Conservation (phyloP, 1,140 invertebrate species). For the Melipona quadrifasciata region DNA sequence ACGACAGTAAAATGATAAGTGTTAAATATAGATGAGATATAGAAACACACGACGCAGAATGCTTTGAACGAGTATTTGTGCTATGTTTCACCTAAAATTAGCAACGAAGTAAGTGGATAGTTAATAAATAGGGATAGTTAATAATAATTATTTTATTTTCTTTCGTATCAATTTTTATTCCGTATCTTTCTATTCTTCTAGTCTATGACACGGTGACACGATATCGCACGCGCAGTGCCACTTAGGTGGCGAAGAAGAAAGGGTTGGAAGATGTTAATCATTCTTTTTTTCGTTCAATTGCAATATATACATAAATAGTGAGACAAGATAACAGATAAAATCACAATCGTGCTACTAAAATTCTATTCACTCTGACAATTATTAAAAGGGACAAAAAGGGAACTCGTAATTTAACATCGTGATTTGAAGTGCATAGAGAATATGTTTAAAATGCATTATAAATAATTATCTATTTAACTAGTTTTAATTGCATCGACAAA, state of each 20-base stretch:
- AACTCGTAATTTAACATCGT: neutral
- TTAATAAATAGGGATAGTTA: neutral
- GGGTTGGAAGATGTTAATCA: neutral
- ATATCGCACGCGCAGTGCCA: constrained; percentile 15
- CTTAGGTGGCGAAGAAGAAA: neutral
- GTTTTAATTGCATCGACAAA: neutral
- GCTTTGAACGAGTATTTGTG: neutral
- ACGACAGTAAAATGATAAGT: too few relatives aligned
- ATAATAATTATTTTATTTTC: neutral
- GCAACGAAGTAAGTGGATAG: neutral
- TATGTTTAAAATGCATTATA: neutral
- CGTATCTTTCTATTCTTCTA: neutral
- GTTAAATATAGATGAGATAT: neutral
- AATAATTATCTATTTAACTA: neutral
- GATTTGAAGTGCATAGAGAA: neutral
- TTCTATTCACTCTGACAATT: neutral
- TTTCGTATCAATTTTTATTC: neutral
- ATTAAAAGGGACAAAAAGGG: neutral
- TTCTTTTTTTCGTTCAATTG: neutral
- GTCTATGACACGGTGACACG: neutral
- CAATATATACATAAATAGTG: constrained; percentile 7
- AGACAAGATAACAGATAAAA: neutral
- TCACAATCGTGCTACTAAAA: neutral
- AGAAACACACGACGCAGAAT: neutral
- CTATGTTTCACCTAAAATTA: neutral